Percentiles rank a stretch among this genome's conserved stretches.
phyloP scores from a whole-genome alignment of 1,140 invertebrate genomes.

The Sarcophaga peregrina region DNA sequence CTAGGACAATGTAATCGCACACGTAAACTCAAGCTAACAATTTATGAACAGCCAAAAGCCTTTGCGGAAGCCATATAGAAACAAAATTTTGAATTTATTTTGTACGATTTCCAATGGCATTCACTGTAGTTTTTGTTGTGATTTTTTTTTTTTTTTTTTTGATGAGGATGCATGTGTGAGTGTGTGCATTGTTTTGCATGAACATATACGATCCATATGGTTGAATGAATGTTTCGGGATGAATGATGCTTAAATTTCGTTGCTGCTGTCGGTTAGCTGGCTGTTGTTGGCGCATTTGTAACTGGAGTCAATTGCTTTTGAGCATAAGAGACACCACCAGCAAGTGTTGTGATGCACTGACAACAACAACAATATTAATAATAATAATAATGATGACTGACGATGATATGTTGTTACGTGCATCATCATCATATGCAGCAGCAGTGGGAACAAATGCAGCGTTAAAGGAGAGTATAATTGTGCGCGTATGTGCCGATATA shows the following conservation, averaged over 20 bases:
- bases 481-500: neutral
- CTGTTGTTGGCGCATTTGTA: conserved; percentile 1
- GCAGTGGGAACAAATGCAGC: neutral
- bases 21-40: too few species aligned
- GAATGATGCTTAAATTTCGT: too few species aligned
- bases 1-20: too few species aligned
- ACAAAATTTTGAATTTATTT: too few species aligned
- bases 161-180: too few species aligned
- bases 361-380: too few species aligned
- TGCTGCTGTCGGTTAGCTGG: neutral
- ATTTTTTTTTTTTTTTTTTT: too few species aligned
- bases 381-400: too few species aligned
- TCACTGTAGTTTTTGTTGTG: too few species aligned
- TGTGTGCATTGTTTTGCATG: neutral
- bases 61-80: too few species aligned
- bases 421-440: neutral
- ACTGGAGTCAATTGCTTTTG: conserved; percentile 24
- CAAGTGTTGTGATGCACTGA: neutral
- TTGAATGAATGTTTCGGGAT: neutral
- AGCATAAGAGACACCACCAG: neutral
- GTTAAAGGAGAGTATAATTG: neutral
- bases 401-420: neutral
- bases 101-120: too few species aligned
- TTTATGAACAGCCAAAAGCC: too few species aligned
- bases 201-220: neutral